Conservation (phyloP, 2,888 invertebrate species). For the Acrobasis suavella region DNA sequence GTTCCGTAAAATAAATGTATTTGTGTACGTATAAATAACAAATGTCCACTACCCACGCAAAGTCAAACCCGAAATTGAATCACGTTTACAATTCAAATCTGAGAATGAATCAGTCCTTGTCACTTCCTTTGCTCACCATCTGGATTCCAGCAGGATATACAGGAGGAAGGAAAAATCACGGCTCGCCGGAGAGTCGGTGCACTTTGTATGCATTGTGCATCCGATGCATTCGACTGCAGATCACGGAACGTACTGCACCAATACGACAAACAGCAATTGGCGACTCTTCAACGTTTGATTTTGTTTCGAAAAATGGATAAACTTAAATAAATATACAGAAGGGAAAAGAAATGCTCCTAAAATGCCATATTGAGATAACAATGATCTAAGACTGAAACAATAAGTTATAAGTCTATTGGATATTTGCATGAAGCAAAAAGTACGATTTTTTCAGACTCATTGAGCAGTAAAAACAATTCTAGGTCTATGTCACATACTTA, state of each 20-base stretch:
- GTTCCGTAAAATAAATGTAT: too few relatives aligned
- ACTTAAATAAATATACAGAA: too few relatives aligned
- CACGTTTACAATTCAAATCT: constrained; percentile 25
- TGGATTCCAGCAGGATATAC: constrained; percentile 27
- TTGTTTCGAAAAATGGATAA: constrained; percentile 40
- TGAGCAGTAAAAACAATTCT: too few relatives aligned
- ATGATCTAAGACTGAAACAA: too few relatives aligned
- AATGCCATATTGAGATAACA: too few relatives aligned
- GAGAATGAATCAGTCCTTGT: constrained; percentile 29
- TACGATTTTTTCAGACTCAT: too few relatives aligned
- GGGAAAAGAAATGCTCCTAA: too few relatives aligned
- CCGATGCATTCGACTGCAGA: constrained; percentile 45
- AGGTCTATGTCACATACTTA: too few relatives aligned
- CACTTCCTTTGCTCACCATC: constrained; percentile 29
- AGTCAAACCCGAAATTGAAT: constrained; percentile 7
- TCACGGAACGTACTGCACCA: constrained; percentile 38
- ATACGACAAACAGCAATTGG: constrained; percentile 73
- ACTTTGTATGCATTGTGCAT: constrained; percentile 32
- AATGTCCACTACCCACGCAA: not conserved
- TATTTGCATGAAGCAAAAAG: too few relatives aligned
- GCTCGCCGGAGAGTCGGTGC: constrained; percentile 16
- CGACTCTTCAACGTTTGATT: constrained; percentile 54
- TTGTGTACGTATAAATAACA: too few relatives aligned
- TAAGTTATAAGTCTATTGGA: too few relatives aligned
- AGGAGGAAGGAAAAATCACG: constrained; percentile 30